Percentiles rank a stretch among this genome's conserved stretches.
Evolutionary conservation across 1,140 invertebrate genomes (phyloP).

Genomic region (Lucilia sericata): DNA sequence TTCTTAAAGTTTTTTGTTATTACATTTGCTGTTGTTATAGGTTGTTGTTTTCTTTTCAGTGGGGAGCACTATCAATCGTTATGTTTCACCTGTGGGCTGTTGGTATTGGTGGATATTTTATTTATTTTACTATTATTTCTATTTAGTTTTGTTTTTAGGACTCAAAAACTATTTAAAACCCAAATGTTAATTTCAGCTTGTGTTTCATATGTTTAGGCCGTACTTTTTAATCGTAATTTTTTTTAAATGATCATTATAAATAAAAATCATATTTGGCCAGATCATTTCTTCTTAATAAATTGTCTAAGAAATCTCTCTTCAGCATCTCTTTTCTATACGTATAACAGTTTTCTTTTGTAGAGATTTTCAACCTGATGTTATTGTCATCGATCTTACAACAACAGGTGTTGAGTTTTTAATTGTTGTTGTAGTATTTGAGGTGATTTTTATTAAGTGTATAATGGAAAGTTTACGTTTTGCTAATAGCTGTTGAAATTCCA

Average conservation of each 20-base stretch:
- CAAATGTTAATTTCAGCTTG: too few relatives aligned
- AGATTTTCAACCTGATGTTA: background rate
- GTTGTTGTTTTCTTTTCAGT: too few relatives aligned
- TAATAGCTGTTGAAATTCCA: background rate
- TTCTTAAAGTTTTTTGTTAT: background rate
- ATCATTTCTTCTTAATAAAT: background rate
- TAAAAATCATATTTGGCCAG: too few relatives aligned
- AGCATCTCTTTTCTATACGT: background rate
- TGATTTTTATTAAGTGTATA: background rate
- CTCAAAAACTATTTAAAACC: too few relatives aligned
- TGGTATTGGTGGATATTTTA: too few relatives aligned
- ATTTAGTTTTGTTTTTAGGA: too few relatives aligned
- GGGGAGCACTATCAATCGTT: too few relatives aligned
- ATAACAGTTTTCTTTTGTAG: constrained; percentile 24
- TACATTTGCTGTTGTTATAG: background rate
- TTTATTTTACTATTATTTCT: too few relatives aligned
- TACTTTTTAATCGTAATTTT: too few relatives aligned
- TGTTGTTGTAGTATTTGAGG: background rate
- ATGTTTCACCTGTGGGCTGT: too few relatives aligned
- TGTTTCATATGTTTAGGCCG: too few relatives aligned
- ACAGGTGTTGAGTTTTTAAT: constrained; percentile 5
- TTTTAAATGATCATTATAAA: too few relatives aligned
- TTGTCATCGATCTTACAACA: background rate
- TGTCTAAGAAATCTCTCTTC: background rate
- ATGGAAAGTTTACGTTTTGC: constrained; percentile 14